Evolutionary conservation across 2,113 vertebrate species (phyloP), one percentile per base, ranked within the genome.

Genomic region (Orthonyx spaldingii): DNA sequence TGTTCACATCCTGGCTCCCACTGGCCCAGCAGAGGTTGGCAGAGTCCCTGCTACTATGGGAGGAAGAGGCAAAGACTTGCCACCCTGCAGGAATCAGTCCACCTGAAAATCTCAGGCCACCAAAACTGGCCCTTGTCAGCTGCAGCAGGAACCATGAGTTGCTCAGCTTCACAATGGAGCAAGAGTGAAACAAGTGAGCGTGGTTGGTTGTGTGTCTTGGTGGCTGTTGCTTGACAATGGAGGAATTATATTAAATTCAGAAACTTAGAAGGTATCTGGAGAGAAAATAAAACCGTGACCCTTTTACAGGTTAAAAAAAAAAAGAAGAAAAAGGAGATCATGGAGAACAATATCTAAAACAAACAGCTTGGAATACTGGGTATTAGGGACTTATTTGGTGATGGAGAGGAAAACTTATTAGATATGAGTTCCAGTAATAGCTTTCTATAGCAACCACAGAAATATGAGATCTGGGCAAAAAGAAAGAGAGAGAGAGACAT

Each of bases 381-480:
- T 93, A 90, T 95, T 86, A 92, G 49, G 55, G 71, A 66, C 37
- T 92, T 96, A 93, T 84, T 95, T 95, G 61, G 41, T 96, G 93
- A 94, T 89, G 72, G 85, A 93, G 76, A 75, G 87, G 82, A 90
- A 94, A 96, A 87, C 75, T 84, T 96, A 96, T 76, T 92, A 68
- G 69, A 75, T 97, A 82, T 71, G 94, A 95, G 56, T 88, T 93
- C 72, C 83, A 81, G 90, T 94, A 95, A 96, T 72, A 95, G 72
- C 83, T 94, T 96, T 94, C 94, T 92, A 75, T 95, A 89, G 88
- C 92, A 96, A 90, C 76, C 90, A 87, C 52, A 90, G 56, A 92
- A 94, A 94, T 93, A 96, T 47, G 86, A 90, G 80, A 64, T 76
- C 56, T 71, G 69, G 63, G 63, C 76, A 87, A 94, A 84, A 88